Conservation (phyloP, 2,113 vertebrate species). For the Eulemur macaco region DNA sequence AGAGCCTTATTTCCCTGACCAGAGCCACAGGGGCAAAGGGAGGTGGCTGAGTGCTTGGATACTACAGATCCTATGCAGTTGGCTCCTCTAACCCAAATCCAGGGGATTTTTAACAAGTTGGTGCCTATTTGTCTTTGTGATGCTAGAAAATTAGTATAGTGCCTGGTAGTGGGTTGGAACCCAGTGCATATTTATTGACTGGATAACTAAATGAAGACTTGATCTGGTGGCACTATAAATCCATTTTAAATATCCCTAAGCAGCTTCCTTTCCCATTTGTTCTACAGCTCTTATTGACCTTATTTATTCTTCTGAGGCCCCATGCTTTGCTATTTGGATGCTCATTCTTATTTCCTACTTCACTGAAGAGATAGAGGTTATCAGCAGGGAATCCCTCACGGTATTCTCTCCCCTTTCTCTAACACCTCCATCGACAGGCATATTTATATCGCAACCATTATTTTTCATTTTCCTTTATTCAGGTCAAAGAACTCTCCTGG, state of each 20-base stretch:
- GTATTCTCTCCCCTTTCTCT: not conserved
- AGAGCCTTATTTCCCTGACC: not conserved
- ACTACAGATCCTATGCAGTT: accelerated
- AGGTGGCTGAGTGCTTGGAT: not conserved
- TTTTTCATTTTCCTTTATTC: not conserved
- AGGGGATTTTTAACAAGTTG: not conserved
- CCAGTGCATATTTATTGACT: not conserved
- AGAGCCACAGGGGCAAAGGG: not conserved
- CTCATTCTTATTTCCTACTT: not conserved
- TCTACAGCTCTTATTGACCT: not conserved
- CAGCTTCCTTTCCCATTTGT: not conserved
- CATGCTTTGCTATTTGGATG: not conserved
- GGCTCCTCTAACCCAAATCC: not conserved
- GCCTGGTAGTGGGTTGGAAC: not conserved
- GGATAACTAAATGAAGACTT: constrained; percentile 12
- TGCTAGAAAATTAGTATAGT: not conserved
- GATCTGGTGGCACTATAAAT: not conserved
- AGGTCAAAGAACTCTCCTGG: not conserved
- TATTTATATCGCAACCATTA: not conserved
- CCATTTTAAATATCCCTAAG: not conserved
- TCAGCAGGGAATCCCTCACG: not conserved
- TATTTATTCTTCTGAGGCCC: not conserved
- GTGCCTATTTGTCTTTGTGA: not conserved
- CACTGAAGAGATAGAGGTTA: not conserved
- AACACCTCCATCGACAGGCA: not conserved